These are phyloP conservation scores for Machimus rusticus DNA, from an alignment of 2,888 invertebrate genomes.

Conservation along the genomic window DNA sequence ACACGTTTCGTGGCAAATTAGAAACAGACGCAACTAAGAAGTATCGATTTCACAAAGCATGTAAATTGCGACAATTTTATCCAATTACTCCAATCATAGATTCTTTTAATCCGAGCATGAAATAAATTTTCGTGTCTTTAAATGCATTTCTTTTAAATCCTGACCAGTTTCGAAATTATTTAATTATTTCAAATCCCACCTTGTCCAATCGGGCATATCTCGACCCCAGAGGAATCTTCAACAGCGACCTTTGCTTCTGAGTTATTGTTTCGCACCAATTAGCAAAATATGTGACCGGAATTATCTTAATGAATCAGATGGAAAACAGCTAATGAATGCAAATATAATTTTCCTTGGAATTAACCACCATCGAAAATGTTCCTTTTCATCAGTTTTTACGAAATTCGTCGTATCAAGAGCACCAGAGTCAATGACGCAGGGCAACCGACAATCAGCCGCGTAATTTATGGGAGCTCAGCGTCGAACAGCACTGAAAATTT, in stretches of 20 bases:
- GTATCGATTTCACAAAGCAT: not conserved
- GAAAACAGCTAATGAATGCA: not conserved
- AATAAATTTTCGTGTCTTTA: not conserved
- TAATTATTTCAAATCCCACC: not conserved
- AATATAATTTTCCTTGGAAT: not conserved
- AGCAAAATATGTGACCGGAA: not conserved
- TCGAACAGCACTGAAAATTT: not conserved
- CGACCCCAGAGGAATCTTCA: not conserved
- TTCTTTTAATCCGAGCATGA: not conserved
- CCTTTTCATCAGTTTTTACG: slow-evolving; percentile 8
- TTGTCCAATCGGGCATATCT: not conserved
- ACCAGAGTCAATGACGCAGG: slow-evolving; percentile 1
- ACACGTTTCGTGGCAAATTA: not conserved
- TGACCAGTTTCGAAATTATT: not conserved
- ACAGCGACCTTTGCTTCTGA: not conserved
- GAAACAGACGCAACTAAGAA: not conserved
- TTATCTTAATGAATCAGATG: not conserved
- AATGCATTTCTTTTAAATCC: not conserved
- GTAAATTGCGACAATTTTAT: not conserved
- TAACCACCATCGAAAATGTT: not conserved
- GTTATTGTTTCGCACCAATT: not conserved
- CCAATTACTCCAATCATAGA: slow-evolving; percentile 11
- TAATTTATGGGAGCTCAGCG: not conserved
- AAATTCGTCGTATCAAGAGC: slow-evolving; percentile 5
- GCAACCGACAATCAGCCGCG: not conserved